A percentile compares a stretch with the other conserved stretches of the same genome.
phyloP scores from a whole-genome alignment of 1,140 invertebrate species.

The Drosophila littoralis region DNA sequence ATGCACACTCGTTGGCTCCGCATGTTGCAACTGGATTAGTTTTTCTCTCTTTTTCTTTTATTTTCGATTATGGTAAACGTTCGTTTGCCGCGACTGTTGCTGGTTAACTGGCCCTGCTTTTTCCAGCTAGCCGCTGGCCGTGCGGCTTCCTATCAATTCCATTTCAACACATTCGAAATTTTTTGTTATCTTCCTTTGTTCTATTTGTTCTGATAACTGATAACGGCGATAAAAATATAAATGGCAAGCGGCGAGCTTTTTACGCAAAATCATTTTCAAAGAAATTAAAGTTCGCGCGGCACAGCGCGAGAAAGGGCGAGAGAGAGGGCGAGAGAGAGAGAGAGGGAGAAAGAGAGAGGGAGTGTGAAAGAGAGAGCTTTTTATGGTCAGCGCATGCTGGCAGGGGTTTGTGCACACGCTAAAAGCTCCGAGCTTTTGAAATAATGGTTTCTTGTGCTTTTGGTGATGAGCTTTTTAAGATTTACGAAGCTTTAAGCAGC shows the following conservation, averaged over 20 bases:
- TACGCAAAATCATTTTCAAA: background rate
- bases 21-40: slow-evolving; percentile 20
- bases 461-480: background rate
- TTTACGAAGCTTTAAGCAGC: background rate
- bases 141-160: slow-evolving; percentile 45
- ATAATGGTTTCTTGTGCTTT: background rate
- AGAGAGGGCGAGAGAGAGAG: no score
- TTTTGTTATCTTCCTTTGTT: slow-evolving; percentile 50
- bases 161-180: slow-evolving; percentile 31
- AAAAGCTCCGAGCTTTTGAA: background rate
- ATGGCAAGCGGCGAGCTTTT: slow-evolving; percentile 31
- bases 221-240: slow-evolving; percentile 44
- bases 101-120: slow-evolving; percentile 39
- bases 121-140: slow-evolving; percentile 8
- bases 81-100: slow-evolving; percentile 28
- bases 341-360: no score
- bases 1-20: slow-evolving; percentile 5
- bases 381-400: background rate
- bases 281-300: background rate
- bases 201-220: slow-evolving; percentile 50
- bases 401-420: background rate
- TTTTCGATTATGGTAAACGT: background rate
- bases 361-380: slow-evolving; percentile 1
- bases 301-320: no score
- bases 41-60: background rate